Conservation (phyloP, 2,888 invertebrate genomes). For the Pollenia labialis region DNA sequence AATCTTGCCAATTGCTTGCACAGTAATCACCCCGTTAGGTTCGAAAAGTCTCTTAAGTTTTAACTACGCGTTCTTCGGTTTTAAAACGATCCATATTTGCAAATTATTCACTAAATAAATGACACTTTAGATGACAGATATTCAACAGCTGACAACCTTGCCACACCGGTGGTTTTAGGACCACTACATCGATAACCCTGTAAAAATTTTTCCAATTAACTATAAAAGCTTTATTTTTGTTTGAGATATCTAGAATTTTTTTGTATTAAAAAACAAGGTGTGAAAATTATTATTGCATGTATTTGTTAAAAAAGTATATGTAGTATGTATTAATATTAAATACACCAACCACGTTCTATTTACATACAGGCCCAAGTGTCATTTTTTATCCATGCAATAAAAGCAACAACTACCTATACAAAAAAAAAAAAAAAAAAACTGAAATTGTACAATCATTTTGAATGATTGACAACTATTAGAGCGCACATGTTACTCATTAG, state of each 20-base stretch:
- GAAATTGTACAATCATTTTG: conserved; percentile 57
- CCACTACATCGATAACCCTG: too few species aligned
- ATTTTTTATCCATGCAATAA: conserved; percentile 32
- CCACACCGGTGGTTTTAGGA: too few species aligned
- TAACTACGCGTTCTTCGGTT: too few species aligned
- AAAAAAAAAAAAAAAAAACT: neutral
- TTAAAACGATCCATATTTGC: too few species aligned
- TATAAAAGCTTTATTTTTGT: neutral
- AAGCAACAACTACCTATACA: neutral
- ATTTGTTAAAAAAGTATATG: neutral
- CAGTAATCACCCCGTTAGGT: accelerated
- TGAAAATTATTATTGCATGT: conserved; percentile 38
- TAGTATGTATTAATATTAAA: neutral
- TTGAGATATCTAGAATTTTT: conserved; percentile 12
- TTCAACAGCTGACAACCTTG: too few species aligned
- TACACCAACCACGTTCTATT: conserved; percentile 40
- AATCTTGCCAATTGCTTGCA: too few species aligned
- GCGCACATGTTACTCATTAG: conserved; percentile 73
- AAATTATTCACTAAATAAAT: too few species aligned
- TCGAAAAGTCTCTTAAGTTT: too few species aligned
- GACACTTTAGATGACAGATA: too few species aligned
- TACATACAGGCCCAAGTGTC: conserved; percentile 35
- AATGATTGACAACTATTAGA: conserved; percentile 71
- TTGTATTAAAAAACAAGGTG: conserved; percentile 37
- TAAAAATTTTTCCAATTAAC: conserved; percentile 39